These are phyloP conservation scores for Clepsis dumicolana DNA, from an alignment of 2,888 invertebrate species.

Conservation along the genomic window DNA sequence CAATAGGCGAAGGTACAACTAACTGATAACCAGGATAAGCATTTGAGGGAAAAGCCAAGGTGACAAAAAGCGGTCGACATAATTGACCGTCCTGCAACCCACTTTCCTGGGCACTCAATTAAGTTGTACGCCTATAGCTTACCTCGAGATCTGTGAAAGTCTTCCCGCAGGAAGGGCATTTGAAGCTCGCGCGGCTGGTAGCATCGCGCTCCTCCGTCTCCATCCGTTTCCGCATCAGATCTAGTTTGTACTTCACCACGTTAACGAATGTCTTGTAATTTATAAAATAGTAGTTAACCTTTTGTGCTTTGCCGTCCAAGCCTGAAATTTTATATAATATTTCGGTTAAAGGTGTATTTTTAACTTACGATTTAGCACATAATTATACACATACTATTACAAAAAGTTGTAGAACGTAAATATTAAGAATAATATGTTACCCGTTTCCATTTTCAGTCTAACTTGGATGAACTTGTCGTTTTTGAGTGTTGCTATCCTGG, in stretches of 20 bases:
- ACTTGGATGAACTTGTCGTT: constrained; percentile 98
- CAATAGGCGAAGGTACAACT: too few relatives aligned
- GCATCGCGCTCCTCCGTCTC: constrained; percentile 98
- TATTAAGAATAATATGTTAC: constrained; percentile 73
- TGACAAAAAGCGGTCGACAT: too few relatives aligned
- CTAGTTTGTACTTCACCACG: constrained; percentile 98
- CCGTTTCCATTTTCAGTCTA: constrained; percentile 97
- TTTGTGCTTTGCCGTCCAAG: constrained; percentile 96
- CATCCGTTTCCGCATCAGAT: constrained; percentile 97
- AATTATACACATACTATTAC: not conserved
- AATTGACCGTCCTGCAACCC: too few relatives aligned
- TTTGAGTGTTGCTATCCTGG: constrained; percentile 93
- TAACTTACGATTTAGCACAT: not conserved
- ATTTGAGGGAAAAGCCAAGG: too few relatives aligned
- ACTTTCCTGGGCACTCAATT: too few relatives aligned
- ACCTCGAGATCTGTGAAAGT: constrained; percentile 98
- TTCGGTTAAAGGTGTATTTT: not conserved
- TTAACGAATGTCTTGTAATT: constrained; percentile 99
- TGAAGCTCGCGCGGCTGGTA: constrained; percentile 97
- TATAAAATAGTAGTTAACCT: constrained; percentile 98
- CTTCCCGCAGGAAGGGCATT: constrained; percentile 95
- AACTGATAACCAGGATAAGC: too few relatives aligned
- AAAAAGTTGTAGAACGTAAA: not conserved
- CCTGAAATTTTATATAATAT: constrained; percentile 62
- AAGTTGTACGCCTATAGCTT: too few relatives aligned